phyloP scores from a whole-genome alignment of 2,888 invertebrate species.

The Ligdia adustata region DNA sequence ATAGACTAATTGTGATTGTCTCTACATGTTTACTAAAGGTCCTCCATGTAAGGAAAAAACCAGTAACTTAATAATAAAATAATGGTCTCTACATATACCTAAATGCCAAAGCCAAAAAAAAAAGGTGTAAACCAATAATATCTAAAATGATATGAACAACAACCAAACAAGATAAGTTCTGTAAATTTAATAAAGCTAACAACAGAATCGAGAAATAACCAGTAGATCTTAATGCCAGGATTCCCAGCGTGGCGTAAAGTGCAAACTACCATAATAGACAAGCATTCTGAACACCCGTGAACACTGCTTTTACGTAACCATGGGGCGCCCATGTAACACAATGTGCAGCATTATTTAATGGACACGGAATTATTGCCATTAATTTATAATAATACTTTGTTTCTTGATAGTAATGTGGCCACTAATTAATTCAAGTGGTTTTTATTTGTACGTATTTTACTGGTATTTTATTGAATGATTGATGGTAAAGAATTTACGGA shows the following conservation, averaged over 20 bases:
- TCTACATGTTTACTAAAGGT: no score
- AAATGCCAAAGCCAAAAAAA: no score
- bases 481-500: no score
- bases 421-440: not conserved
- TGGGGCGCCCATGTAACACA: conserved; percentile 12
- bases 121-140: no score
- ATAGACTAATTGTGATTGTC: no score
- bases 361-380: conserved; percentile 4
- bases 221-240: not conserved
- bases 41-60: no score
- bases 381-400: not conserved
- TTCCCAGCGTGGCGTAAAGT: conserved; percentile 9
- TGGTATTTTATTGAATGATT: no score
- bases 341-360: conserved; percentile 9
- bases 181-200: conserved; percentile 15
- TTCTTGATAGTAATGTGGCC: not conserved
- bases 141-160: no score
- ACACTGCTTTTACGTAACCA: conserved; percentile 17
- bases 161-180: no score
- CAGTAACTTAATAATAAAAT: no score
- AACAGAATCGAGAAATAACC: conserved; percentile 5
- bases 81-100: no score
- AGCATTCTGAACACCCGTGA: conserved; percentile 16
- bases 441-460: no score
- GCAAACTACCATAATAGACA: conserved; percentile 1